A percentile compares a stretch with the other conserved stretches of the same genome.
These are phyloP conservation scores for Gryllus bimaculatus DNA, from an alignment of 1,140 invertebrate species.

Conservation along the genomic window DNA sequence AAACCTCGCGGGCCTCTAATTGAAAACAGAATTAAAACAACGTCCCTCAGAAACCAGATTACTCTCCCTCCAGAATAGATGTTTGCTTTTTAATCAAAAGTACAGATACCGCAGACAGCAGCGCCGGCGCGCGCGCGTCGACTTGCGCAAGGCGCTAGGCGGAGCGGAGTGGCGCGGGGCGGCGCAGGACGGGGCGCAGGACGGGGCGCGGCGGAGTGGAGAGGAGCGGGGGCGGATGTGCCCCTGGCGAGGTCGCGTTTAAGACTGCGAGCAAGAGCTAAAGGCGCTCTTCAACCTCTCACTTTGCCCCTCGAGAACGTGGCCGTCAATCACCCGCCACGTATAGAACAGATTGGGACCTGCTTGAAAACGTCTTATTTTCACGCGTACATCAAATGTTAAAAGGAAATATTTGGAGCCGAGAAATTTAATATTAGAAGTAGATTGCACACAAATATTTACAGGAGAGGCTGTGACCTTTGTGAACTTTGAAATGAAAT, in stretches of 20 bases:
- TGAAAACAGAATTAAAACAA: slow-evolving; percentile 6
- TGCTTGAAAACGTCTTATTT: no score
- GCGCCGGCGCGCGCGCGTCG: no score
- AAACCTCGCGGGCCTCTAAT: background rate
- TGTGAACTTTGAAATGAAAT: no score
- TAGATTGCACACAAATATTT: no score
- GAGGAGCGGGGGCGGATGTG: background rate
- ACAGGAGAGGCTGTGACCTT: no score
- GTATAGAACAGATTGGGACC: no score
- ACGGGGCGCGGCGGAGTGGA: background rate
- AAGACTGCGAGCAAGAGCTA: background rate
- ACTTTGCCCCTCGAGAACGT: no score
- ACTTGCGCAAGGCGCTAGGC: background rate
- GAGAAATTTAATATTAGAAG: no score
- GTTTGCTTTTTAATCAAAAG: slow-evolving; percentile 5
- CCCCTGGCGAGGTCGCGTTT: background rate
- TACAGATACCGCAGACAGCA: background rate
- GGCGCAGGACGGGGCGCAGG: background rate
- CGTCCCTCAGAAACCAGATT: background rate
- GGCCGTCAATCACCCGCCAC: no score
- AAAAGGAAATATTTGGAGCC: no score
- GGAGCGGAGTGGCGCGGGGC: background rate
- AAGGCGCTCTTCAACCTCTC: no score
- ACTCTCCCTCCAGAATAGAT: background rate
- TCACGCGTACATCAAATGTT: no score